Evolutionary conservation across 2,113 vertebrate genomes (phyloP), one percentile per base, ranked within the genome.

Genomic region (Bambusicola thoracicus): DNA sequence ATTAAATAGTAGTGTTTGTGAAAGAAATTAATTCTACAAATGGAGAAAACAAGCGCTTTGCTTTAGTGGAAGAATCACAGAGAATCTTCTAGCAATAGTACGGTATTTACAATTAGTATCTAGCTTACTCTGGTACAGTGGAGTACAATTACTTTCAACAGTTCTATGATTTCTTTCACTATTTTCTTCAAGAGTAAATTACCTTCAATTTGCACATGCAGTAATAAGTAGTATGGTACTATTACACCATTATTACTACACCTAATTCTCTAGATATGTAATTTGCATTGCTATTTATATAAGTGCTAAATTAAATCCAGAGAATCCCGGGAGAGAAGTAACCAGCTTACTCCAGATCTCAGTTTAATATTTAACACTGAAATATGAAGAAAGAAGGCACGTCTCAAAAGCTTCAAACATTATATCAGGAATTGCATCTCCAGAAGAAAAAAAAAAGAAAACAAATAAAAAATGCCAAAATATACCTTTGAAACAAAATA

Each of bases 171-270:
- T 92, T 91, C 59, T 93, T 89, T 53, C 46, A 79, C 53, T 80
- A 53, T 87, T 94, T 91, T 73, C 66, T 90, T 65, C 78, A 69
- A 55, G 44, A 93, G 81, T 55, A 95, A 94, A 91, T 95, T 91
- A 94, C 92, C 81, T 94, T 93, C 59, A 95, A 85, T 91, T 89
- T 87, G 19, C 67, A 96, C 48, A 73, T 68, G 79, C 86, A 80
- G 41, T 92, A 91, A 74, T 73, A 87, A 85, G 78, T 77, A 81
- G 63, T 49, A 81, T 0, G 0, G 30, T 69, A 46, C 55, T 85
- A 93, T 94, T 91, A 85, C 46, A 80, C 55, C 29, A 77, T 72
- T 94, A 91, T 90, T 94, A 91, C 78, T 82, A 49, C 27, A 77
- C 17, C 36, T 89, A 93, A 87, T 89, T 93, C 66, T 58, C 63